Evolutionary conservation across 2,888 invertebrate genomes (phyloP), one percentile per base, ranked within the genome.

Genomic region (Diachrysia chrysitis): DNA sequence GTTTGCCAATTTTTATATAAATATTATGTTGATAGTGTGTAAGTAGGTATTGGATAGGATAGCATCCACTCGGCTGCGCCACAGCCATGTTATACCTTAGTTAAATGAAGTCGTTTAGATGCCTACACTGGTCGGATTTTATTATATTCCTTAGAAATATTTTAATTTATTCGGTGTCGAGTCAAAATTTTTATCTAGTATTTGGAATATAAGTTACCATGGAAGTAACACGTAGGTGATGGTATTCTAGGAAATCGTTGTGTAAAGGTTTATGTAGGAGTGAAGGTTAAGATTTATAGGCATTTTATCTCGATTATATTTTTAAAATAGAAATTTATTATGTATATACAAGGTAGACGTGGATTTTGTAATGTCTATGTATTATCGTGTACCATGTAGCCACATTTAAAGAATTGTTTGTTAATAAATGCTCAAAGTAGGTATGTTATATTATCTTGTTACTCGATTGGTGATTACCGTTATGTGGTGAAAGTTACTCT

Each of bases 401-500:
- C 61, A 63, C 56, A 29, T 70, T 66, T 69, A 48, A 66, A 67
- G 63, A 79, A 73, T 23, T 66, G 66, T 75, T 75, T 69, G 69
- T 72, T 79, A 66, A 48, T 74, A 87, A 92, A 90, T 94, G 94
- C 95, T 95, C 95, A 95, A 95, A 74, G 55, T 80, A 82, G 78
- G 60, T 75, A 76, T 66, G 87, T 83, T 89, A 87, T 86, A 78
- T 88, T 86, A 77, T 84, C 83, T 88, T 85, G 83, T 86, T 89
- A 85, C 83, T 89, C 83, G 83, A 86, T 71, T 87, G 89, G 87
- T 89, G 86, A 88, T 85, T 82, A 84, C 78, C 77, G 76, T 86
- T 85, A 81, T 81, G 77, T 81, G 93, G 94, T 93, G 92, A 90
- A 88, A 91, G 93, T 87, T 90, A 85, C 87, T 83, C 61, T 86